A percentile compares a stretch with the other conserved stretches of the same genome.
These are phyloP conservation scores for Anastrepha ludens DNA, from an alignment of 1,140 invertebrate genomes.

Conservation along the genomic window DNA sequence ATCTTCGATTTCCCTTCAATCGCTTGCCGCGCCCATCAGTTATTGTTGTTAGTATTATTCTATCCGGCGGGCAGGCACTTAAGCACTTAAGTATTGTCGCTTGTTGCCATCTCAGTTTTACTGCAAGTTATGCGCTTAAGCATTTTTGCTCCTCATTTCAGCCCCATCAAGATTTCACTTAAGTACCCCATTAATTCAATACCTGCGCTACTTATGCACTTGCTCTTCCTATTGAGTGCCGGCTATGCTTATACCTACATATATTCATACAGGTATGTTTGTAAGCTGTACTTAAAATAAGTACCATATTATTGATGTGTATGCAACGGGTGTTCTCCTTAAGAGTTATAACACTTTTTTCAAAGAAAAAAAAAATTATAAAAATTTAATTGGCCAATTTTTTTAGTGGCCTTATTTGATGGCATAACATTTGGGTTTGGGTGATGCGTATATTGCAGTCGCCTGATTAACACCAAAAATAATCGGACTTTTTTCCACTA, in stretches of 20 bases:
- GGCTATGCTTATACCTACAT: background rate
- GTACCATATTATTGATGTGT: too few species aligned
- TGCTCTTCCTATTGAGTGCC: background rate
- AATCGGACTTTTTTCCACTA: too few species aligned
- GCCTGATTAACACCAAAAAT: too few species aligned
- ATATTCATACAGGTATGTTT: background rate
- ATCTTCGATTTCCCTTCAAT: too few species aligned
- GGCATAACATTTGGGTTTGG: too few species aligned
- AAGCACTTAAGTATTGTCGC: background rate
- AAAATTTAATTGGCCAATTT: too few species aligned
- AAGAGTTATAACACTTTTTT: too few species aligned
- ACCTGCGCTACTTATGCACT: background rate
- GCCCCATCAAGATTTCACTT: conserved; percentile 9
- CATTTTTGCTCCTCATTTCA: background rate
- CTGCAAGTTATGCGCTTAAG: background rate
- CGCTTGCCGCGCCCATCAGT: background rate
- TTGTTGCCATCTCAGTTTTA: background rate
- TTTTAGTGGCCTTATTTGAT: too few species aligned
- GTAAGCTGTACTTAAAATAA: background rate
- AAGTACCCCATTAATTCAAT: conserved; percentile 9
- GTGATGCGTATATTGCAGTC: too few species aligned
- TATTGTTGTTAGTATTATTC: background rate
- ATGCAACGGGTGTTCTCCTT: too few species aligned
- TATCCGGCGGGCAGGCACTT: background rate
- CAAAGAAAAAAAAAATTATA: too few species aligned